Conservation (phyloP, 2,888 invertebrate genomes). For the Prionchulus punctatus region DNA sequence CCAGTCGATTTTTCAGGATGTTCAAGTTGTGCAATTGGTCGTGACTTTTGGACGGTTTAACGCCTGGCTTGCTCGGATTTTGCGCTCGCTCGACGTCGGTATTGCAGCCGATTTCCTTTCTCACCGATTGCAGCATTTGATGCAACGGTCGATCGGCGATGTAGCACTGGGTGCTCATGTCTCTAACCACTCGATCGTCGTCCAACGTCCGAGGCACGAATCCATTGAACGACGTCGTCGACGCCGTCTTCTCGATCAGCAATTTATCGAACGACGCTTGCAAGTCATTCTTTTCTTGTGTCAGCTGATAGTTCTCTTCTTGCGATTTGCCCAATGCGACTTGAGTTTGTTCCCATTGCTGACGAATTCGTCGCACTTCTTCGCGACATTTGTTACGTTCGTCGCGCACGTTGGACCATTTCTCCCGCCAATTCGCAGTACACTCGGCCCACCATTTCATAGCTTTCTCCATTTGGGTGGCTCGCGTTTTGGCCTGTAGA, state of each 20-base stretch:
- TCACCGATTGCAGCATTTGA: too few species aligned
- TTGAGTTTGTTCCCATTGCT: constrained; percentile 49
- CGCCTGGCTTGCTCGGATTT: neutral
- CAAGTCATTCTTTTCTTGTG: neutral
- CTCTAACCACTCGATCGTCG: neutral
- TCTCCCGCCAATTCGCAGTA: constrained; percentile 84
- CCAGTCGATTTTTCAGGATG: neutral
- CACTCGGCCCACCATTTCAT: constrained; percentile 99
- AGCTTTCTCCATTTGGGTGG: constrained; percentile 96
- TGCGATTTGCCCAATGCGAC: neutral
- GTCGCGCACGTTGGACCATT: constrained; percentile 83
- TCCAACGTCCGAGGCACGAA: neutral
- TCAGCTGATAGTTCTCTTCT: neutral
- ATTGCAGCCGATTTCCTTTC: constrained; percentile 1
- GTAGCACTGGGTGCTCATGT: constrained; percentile 1
- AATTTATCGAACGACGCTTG: neutral
- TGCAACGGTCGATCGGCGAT: neutral
- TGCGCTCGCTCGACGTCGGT: neutral
- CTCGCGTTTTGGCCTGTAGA: constrained; percentile 58
- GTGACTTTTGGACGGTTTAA: neutral
- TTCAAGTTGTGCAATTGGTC: neutral
- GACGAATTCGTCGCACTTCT: constrained; percentile 62
- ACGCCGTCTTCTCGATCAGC: neutral
- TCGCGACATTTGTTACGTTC: constrained; percentile 83
- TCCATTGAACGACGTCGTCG: neutral